Conservation (phyloP, 2,888 invertebrate genomes). For the Spodoptera exigua region DNA sequence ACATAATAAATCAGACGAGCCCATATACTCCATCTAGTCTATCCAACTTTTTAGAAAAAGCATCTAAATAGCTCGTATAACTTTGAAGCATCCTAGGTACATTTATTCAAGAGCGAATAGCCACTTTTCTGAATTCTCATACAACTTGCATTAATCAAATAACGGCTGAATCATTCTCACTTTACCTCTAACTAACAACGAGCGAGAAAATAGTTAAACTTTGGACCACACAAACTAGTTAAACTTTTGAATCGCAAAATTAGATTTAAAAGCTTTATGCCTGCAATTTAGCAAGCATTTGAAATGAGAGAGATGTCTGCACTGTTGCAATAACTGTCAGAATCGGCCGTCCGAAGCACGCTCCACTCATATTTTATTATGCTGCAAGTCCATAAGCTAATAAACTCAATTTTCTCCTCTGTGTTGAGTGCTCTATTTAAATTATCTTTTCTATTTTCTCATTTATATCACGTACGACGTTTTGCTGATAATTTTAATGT, state of each 20-base stretch:
- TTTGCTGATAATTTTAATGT: not conserved
- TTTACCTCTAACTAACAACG: conserved; percentile 16
- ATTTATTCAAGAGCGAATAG: not conserved
- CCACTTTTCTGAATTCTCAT: conserved; percentile 4
- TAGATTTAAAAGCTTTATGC: conserved; percentile 35
- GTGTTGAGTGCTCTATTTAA: conserved; percentile 3
- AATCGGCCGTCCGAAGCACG: conserved; percentile 1
- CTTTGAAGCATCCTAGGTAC: not conserved
- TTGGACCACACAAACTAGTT: conserved; percentile 20
- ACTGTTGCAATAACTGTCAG: conserved; percentile 29
- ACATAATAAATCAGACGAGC: not conserved
- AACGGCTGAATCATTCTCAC: conserved; percentile 9
- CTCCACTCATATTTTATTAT: conserved; percentile 37
- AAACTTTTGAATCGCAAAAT: conserved; percentile 37
- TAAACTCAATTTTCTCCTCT: conserved; percentile 29
- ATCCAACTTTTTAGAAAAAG: no score
- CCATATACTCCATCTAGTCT: not conserved
- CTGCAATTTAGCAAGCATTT: conserved; percentile 25
- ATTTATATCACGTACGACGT: not conserved
- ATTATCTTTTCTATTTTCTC: not conserved
- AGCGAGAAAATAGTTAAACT: conserved; percentile 9
- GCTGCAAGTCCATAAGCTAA: conserved; percentile 32
- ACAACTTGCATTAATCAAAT: conserved; percentile 17
- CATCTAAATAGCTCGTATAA: not conserved
- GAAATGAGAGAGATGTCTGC: conserved; percentile 30